Evolutionary conservation across 2,113 vertebrate genomes (phyloP).

Genomic region (Saccopteryx bilineata): DNA sequence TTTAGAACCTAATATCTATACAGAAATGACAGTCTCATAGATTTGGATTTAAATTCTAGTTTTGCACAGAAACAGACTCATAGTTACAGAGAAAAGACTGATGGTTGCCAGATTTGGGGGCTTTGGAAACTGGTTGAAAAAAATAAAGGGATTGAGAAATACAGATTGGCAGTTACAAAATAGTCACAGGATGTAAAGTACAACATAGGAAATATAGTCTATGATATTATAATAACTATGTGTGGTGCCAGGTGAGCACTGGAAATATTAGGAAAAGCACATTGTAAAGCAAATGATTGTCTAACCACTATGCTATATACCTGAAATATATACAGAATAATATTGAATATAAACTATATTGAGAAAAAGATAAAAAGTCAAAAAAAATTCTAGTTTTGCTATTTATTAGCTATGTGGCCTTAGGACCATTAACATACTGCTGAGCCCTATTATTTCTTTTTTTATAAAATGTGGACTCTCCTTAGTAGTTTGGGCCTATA

Average conservation of each 20-base stretch:
- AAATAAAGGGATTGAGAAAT: background rate
- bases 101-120: background rate
- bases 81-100: background rate
- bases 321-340: background rate
- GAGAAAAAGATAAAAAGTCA: background rate
- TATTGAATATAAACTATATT: background rate
- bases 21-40: background rate
- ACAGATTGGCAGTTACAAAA: background rate
- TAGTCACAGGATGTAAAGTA: background rate
- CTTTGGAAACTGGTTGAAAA: background rate
- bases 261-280: background rate
- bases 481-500: background rate
- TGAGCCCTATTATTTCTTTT: background rate
- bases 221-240: background rate
- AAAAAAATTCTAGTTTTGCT: background rate
- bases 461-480: background rate
- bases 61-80: background rate
- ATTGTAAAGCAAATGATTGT: background rate
- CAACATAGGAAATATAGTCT: background rate
- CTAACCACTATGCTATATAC: background rate
- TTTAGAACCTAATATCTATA: background rate
- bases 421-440: slow-evolving; percentile 13
- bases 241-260: background rate
- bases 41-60: slow-evolving; percentile 12
- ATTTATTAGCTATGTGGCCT: background rate